phyloP scores from a whole-genome alignment of 2,113 vertebrate species.

The Semnornis frantzii region DNA sequence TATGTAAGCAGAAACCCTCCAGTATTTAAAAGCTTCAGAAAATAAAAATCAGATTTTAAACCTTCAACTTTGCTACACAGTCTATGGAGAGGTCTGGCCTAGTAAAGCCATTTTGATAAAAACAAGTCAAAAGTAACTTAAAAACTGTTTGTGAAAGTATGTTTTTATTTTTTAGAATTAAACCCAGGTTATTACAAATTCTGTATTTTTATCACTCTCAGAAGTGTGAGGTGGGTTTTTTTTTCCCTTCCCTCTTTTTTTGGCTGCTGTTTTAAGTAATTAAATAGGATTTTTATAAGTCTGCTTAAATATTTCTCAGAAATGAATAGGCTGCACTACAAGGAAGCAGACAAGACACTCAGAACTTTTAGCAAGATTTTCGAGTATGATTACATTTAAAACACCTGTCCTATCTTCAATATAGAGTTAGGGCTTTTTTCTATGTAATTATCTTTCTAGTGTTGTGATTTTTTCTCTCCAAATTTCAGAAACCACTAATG shows the following conservation, averaged over 20 bases:
- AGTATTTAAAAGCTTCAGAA: neutral
- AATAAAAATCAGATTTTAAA: neutral
- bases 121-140: neutral
- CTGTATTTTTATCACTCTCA: neutral
- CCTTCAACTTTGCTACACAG: neutral
- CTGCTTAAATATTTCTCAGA: neutral
- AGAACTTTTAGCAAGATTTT: neutral
- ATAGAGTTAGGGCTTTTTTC: neutral
- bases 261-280: neutral
- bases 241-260: neutral
- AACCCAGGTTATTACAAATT: neutral
- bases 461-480: neutral
- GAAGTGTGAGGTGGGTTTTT: neutral
- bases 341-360: neutral
- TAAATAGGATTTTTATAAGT: neutral
- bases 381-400: neutral
- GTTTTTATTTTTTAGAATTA: neutral
- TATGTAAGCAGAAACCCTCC: fast-evolving
- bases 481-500: neutral
- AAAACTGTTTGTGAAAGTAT: neutral
- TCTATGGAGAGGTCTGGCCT: neutral
- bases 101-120: neutral
- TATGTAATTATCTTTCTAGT: neutral
- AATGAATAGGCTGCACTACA: neutral
- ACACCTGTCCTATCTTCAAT: neutral